Evolutionary conservation across 2,888 invertebrate species (phyloP), one percentile per base, ranked within the genome.

Genomic region (Lithosia quadra): DNA sequence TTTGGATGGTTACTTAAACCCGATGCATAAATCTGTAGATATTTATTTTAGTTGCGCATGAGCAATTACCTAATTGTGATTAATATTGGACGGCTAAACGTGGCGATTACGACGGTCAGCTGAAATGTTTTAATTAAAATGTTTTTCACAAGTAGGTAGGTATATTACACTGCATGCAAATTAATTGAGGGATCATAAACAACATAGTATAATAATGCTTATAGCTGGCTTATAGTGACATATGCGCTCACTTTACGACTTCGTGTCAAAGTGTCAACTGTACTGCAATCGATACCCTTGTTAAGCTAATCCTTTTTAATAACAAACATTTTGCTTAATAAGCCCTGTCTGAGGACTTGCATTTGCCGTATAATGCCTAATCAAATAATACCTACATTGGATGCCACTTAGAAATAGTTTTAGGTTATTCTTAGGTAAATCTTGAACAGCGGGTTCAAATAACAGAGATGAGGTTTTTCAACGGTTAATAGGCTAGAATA

Each of bases 41-140:
- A 80, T 79, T 75, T 76, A 77, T 78, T 67, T 76, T 75, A 73
- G 80, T 76, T 65, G 71, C 76, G 72, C 63, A 65, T 70, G 75
- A 80, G 39, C 86, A 89, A 91, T 89, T 90, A n/a, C n/a, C n/a
- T n/a, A 88, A 77, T 80, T 74, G 76, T 79, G 86, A 90, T 90
- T 86, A 90, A 81, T 78, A 82, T 76, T 73, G 73, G 73, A 13
- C 67, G 72, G 78, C 79, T 85, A 82, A 85, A 82, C 82, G 75
- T 76, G 78, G 78, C 82, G 85, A 88, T 88, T 87, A 88, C 84
- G 80, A 79, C 73, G 76, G 66, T 79, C 70, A 83, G 78, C 79
- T 70, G 70, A 81, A 79, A 81, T 84, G 82, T 83, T 78, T 88
- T 87, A 91, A 91, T 90, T 90, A 84, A 88, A 86, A 87, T 80